phyloP scores from a whole-genome alignment of 2,113 vertebrate genomes.

The Amazona guildingii region DNA sequence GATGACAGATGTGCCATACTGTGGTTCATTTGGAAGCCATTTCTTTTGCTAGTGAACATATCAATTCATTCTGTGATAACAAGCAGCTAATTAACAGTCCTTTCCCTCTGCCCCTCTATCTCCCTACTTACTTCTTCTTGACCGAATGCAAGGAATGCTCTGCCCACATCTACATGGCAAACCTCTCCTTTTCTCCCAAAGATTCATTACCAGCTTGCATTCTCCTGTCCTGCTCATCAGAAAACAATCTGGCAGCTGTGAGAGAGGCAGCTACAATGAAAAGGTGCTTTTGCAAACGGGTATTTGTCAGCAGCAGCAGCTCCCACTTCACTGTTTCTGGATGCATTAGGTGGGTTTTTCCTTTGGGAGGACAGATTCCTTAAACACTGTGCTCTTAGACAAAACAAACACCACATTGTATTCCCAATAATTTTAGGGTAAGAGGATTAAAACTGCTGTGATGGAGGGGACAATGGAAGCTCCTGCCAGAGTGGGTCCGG shows the following conservation, averaged over 20 bases:
- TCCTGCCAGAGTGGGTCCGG: neutral
- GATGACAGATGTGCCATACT: rapidly evolving
- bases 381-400: neutral
- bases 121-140: neutral
- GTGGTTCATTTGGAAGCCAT: rapidly evolving
- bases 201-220: neutral
- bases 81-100: neutral
- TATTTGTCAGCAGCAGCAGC: neutral
- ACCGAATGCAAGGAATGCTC: neutral
- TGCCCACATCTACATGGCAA: neutral
- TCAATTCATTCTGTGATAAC: rapidly evolving
- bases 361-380: neutral
- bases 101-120: neutral
- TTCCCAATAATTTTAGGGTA: neutral
- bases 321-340: rapidly evolving
- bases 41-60: neutral
- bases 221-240: rapidly evolving
- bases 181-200: rapidly evolving
- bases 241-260: neutral
- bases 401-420: neutral
- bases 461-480: too few relatives aligned
- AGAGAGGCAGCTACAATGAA: neutral
- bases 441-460: neutral
- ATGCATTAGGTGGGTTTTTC: neutral
- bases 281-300: neutral